Base-by-base conservation (phyloP, 2,113 vertebrate genomes). In the Triplophysa siluroides region DNA sequence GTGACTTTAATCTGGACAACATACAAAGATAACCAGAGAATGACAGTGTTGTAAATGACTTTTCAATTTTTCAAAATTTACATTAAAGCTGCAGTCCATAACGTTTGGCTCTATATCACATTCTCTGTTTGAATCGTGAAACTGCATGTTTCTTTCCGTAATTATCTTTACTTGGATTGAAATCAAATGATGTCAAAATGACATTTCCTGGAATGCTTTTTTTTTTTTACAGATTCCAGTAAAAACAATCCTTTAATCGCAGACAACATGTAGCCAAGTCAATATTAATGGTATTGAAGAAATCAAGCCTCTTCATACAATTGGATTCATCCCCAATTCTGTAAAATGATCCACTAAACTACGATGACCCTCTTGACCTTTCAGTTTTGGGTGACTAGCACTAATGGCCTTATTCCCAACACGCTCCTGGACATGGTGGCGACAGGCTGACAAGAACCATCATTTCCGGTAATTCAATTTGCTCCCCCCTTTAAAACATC, bases 1-100 rank as follows among this genome's bases (percentile, higher is more conserved):
- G 92, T 94, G 69, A 93, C 92, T 79, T 90, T 92, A 82, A 94
- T 89, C 93, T 94, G 85, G 45, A 62, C 21, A 78, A 29, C 60
- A 68, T 56, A 81, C 13, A 43, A 62, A 64, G 43, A 12, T 45
- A 45, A 38, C 33, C 43, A 2, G 43, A 12, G 43, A 45, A 12
- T 45, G 10, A 45, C 43, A 45, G 43, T 23, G 33, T 38, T 38
- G 33, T 11, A 45, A 45, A 23, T 14, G 0, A 21, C 2, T 67
- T 45, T 67, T 45, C 43, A 45, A 45, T 45, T 43, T 14, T 67
- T 14, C 0, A 67, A n/a, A n/a, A 43, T 43, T 21, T 43, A 1
- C 12, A 38, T 38, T 38, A 38, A 38, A 38, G 33, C 33, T 38
- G 33, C 33, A 6, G 33, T 38, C 33, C 33, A 38, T 38, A 38